Conservation (phyloP, 2,888 invertebrate genomes). For the Netelia fuscicornis region DNA sequence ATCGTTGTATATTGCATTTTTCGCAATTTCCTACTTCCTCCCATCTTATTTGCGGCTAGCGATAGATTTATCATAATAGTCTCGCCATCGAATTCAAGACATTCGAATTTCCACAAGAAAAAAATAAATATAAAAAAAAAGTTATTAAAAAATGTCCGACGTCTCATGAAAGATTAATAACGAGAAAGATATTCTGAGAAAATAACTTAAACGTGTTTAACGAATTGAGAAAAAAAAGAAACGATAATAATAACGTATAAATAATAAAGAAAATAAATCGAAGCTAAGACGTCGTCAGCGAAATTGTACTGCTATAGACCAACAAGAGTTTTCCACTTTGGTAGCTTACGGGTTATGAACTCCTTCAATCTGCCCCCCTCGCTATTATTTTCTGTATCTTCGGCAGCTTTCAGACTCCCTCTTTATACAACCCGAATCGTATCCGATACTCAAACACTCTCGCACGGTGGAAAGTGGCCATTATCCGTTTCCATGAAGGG, state of each 20-base stretch:
- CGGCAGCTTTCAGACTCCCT: neutral
- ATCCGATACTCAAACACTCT: constrained; percentile 52
- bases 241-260: too few species aligned
- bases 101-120: too few species aligned
- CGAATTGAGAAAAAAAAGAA: too few species aligned
- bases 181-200: too few species aligned
- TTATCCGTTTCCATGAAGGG: constrained; percentile 53
- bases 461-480: constrained; percentile 58
- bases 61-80: too few species aligned
- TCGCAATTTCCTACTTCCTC: constrained; percentile 58
- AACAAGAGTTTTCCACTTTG: constrained; percentile 25
- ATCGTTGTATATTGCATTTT: constrained; percentile 68
- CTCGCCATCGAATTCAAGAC: too few species aligned
- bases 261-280: neutral
- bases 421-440: constrained; percentile 40
- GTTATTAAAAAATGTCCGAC: too few species aligned
- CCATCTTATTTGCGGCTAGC: too few species aligned
- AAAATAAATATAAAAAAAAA: too few species aligned
- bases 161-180: too few species aligned
- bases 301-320: neutral
- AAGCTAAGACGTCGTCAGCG: neutral
- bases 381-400: constrained; percentile 34
- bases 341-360: constrained; percentile 17
- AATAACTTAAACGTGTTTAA: too few species aligned
- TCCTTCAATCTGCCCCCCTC: constrained; percentile 27